These are phyloP conservation scores for Pseudomugil gertrudae DNA, from an alignment of 2,797 vertebrate genomes.

Conservation along the genomic window DNA sequence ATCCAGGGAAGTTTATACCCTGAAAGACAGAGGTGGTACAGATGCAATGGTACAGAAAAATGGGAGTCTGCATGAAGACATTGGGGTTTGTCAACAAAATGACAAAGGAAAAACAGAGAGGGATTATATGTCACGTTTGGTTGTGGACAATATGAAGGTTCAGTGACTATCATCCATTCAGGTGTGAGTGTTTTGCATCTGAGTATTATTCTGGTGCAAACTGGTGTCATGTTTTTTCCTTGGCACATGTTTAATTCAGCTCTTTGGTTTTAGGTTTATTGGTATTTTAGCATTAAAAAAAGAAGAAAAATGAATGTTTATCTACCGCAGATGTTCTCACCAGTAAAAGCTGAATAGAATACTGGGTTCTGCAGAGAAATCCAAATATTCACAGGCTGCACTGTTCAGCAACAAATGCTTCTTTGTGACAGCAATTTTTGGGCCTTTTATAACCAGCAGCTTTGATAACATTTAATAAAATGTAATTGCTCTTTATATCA, in stretches of 20 bases:
- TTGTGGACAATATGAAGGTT: not conserved
- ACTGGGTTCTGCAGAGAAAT: too few relatives aligned
- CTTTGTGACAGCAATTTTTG: slow-evolving; percentile 3
- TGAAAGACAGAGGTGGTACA: slow-evolving; percentile 30
- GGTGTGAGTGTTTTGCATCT: too few relatives aligned
- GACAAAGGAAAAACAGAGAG: not conserved
- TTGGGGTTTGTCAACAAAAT: not conserved
- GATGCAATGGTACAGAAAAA: slow-evolving; percentile 3
- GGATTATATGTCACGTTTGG: not conserved
- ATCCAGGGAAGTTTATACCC: slow-evolving; percentile 26
- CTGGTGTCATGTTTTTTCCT: not conserved
- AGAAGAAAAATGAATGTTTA: not conserved
- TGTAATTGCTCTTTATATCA: slow-evolving; percentile 9
- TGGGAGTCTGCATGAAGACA: not conserved
- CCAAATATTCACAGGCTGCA: not conserved
- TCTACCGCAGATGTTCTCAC: too few relatives aligned
- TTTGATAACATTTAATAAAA: slow-evolving; percentile 15
- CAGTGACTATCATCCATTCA: not conserved
- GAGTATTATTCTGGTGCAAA: not conserved
- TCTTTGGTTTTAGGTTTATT: not conserved
- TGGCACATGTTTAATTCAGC: not conserved
- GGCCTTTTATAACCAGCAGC: slow-evolving; percentile 1
- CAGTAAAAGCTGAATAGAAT: too few relatives aligned
- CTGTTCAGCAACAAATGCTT: slow-evolving; percentile 6
- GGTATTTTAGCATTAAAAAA: not conserved